Base-by-base conservation (phyloP, 2,888 invertebrate genomes). In the Acrobasis consociella region DNA sequence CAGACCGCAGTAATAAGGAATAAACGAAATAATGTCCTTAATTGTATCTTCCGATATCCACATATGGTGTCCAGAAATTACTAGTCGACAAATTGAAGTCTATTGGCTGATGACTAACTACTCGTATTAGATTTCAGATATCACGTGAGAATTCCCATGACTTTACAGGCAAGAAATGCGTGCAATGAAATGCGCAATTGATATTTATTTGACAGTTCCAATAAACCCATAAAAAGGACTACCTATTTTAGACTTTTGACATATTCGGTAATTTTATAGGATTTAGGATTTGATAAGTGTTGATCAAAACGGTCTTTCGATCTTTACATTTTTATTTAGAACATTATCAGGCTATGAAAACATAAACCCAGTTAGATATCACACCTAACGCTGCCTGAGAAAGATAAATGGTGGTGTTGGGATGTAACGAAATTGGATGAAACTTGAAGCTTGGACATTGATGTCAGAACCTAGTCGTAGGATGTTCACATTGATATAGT, bases 331-430 rank as follows among this genome's bases (percentile, higher is more conserved):
- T 31, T 31, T 31, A 31, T 31, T 31, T 31, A 2, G 31, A 22
- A 22, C 1, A 22, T 31, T 7, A 7, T 31, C 31, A 0, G 7
- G 31, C 5, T 31, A 31, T 78, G 74, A 67, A 76, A 77, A 76
- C 75, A 75, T 79, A 76, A 82, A 78, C 72, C 71, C 64, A 69
- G 72, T 75, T 72, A 64, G 66, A 65, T 62, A 69, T 31, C 31
- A 31, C 64, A 69, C 73, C 71, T 72, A 64, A 63, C 62, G 1
- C 31, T 31, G 31, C 31, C 67, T 70, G 72, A 75, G 69, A 69
- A 71, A 77, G 73, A 82, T 78, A 76, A 84, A 82, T 77, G 74
- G 67, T 65, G 60, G 71, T 78, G 74, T 74, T 74, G 75, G 71
- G 67, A 71, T 74, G 75, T 75, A 77, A 78, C 73, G 74, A 78